Evolutionary conservation across 2,113 vertebrate species (phyloP).

Genomic region (Thymallus thymallus): DNA sequence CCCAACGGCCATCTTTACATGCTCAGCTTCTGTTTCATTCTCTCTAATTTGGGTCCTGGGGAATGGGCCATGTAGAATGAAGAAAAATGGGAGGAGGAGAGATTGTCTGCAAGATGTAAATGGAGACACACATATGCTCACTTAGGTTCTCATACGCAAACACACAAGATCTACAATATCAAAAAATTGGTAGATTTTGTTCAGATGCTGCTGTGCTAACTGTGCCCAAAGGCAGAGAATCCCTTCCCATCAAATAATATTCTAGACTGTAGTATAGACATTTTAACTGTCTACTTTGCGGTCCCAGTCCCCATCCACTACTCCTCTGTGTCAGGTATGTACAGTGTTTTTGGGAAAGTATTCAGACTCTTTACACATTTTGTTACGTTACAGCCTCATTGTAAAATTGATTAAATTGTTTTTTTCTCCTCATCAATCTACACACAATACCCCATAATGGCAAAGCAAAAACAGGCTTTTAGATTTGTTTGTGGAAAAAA

Average conservation of each 20-base stretch:
- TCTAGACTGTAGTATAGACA: not conserved
- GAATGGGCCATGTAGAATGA: slow-evolving; percentile 61
- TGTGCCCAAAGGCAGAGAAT: not conserved
- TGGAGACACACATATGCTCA: slow-evolving; percentile 11
- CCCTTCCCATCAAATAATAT: not conserved
- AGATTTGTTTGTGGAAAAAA: no score
- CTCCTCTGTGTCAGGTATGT: not conserved
- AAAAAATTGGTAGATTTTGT: not conserved
- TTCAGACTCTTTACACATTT: no score
- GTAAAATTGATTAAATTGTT: no score
- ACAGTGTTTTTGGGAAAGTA: no score
- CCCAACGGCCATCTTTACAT: slow-evolving; percentile 65
- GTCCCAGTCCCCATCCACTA: not conserved
- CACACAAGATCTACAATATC: not conserved
- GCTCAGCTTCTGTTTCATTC: slow-evolving; percentile 61
- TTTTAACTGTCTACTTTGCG: not conserved
- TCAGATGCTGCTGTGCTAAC: no score
- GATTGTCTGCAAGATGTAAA: slow-evolving; percentile 52
- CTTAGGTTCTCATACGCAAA: not conserved
- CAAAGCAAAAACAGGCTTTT: no score
- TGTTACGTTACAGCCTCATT: no score
- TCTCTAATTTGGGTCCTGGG: slow-evolving; percentile 62
- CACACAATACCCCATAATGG: no score
- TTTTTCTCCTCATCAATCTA: no score
- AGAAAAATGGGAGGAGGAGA: no score